phyloP scores from a whole-genome alignment of 2,888 invertebrate species.

The Frankliniella intonsa region DNA sequence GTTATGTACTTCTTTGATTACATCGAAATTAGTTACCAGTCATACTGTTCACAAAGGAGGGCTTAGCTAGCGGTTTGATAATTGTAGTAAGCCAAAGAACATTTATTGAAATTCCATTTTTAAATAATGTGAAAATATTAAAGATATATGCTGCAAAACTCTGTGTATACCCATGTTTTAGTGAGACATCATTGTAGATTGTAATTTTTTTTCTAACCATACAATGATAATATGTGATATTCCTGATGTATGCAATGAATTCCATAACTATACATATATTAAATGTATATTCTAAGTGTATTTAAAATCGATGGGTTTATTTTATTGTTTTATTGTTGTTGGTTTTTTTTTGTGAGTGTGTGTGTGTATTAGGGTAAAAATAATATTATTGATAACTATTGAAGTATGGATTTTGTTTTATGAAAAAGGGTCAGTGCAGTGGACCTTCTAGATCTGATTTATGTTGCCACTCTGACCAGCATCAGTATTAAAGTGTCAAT shows the following conservation, averaged over 20 bases:
- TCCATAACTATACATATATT: background rate
- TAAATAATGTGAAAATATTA: background rate
- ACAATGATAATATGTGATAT: background rate
- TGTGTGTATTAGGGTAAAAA: no score
- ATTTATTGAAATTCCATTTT: background rate
- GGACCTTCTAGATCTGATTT: background rate
- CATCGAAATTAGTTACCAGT: conserved; percentile 8
- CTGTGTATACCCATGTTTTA: background rate
- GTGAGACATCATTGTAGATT: background rate
- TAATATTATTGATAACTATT: no score
- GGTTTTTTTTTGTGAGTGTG: no score
- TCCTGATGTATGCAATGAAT: conserved; percentile 1
- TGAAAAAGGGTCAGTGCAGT: no score
- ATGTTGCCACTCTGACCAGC: background rate
- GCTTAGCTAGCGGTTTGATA: conserved; percentile 1
- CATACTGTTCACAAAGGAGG: background rate
- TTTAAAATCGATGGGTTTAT: background rate
- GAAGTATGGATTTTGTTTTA: no score
- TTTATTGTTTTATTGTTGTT: no score
- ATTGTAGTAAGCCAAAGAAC: background rate
- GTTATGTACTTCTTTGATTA: background rate
- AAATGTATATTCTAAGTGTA: background rate
- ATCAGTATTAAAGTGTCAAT: conserved; percentile 11
- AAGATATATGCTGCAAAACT: background rate
- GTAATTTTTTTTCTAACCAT: background rate